Evolutionary conservation across 2,113 vertebrate genomes (phyloP).

Genomic region (Meles meles): DNA sequence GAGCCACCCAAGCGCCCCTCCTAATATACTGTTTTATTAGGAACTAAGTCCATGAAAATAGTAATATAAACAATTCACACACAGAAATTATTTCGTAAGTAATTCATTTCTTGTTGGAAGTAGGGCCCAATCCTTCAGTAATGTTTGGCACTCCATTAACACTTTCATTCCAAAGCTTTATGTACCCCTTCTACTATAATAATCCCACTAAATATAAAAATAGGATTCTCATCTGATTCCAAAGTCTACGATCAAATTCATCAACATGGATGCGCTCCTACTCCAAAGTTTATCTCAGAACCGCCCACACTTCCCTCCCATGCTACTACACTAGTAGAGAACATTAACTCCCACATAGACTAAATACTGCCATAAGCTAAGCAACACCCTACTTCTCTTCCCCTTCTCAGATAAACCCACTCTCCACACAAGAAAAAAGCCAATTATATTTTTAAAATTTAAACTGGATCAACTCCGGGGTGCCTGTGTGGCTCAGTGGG

Average conservation of each 20-base stretch:
- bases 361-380: background rate
- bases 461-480: background rate
- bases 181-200: background rate
- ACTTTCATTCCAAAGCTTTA: background rate
- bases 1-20: background rate
- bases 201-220: slow-evolving; percentile 19
- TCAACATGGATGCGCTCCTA: background rate
- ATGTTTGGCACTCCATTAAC: background rate
- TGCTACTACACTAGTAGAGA: background rate
- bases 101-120: background rate
- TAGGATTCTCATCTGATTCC: background rate
- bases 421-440: background rate
- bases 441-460: background rate
- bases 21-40: background rate
- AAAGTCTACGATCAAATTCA: background rate
- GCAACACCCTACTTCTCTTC: background rate
- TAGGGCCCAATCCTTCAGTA: background rate
- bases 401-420: background rate
- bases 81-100: background rate
- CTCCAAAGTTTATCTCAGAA: background rate
- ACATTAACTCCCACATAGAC: background rate
- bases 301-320: background rate
- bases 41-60: background rate
- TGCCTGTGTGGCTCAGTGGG: too few species aligned
- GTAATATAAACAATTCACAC: background rate